Evolutionary conservation across 2,113 vertebrate genomes (phyloP).

Genomic region (Aythya baeri): DNA sequence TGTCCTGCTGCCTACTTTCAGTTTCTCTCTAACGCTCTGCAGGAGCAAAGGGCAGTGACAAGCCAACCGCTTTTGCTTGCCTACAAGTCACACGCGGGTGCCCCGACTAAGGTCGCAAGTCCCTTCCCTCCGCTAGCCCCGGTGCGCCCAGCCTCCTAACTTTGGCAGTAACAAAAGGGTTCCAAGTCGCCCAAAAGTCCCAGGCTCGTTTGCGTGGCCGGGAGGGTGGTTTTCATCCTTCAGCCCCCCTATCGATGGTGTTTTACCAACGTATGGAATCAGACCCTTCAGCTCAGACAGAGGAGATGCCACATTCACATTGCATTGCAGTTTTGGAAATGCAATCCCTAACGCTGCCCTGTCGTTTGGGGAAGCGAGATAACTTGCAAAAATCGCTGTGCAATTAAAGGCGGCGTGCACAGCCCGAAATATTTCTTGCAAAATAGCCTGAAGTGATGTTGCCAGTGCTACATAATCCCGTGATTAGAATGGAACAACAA

Average conservation of each 20-base stretch:
- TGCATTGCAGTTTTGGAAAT: not conserved
- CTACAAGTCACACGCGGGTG: not conserved
- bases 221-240: not conserved
- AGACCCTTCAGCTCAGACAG: not conserved
- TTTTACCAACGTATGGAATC: not conserved
- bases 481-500: not conserved
- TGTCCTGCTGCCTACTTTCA: conserved; percentile 17
- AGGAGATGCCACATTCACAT: not conserved
- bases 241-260: not conserved
- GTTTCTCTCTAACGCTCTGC: conserved; percentile 24
- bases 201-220: not conserved
- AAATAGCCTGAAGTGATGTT: not conserved
- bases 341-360: not conserved
- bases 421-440: not conserved
- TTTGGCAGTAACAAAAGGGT: conserved; percentile 13
- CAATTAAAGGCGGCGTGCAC: not conserved
- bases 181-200: not conserved
- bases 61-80: not conserved
- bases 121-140: not conserved
- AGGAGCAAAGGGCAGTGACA: not conserved
- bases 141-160: not conserved
- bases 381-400: not conserved
- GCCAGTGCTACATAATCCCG: not conserved
- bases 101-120: not conserved
- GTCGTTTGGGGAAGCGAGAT: not conserved